Conservation (phyloP, 2,113 vertebrate genomes). For the Silurus glanis region DNA sequence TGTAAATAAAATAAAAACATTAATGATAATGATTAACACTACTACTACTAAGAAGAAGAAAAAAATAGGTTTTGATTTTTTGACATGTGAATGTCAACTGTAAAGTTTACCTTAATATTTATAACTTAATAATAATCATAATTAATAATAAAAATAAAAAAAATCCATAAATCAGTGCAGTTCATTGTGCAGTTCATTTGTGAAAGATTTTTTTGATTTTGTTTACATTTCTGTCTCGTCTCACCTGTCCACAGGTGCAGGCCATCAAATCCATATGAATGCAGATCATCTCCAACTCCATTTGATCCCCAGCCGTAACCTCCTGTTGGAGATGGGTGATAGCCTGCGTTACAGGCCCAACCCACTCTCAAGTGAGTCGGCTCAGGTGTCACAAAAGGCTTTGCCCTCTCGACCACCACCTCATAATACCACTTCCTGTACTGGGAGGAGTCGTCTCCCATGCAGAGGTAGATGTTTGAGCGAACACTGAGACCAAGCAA, state of each 20-base stretch:
- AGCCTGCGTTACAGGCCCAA: conserved; percentile 87
- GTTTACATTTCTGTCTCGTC: not conserved
- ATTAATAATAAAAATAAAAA: too few relatives aligned
- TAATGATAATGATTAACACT: too few relatives aligned
- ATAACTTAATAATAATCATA: too few relatives aligned
- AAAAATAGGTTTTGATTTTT: too few relatives aligned
- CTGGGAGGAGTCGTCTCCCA: conserved; percentile 88
- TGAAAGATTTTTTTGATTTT: not conserved
- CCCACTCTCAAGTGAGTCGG: conserved; percentile 92
- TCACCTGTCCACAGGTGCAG: conserved; percentile 93
- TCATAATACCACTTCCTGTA: conserved; percentile 95
- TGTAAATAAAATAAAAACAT: not conserved
- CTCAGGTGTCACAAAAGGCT: conserved; percentile 86
- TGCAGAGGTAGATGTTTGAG: conserved; percentile 88
- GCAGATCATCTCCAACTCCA: conserved; percentile 90
- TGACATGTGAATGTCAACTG: too few relatives aligned
- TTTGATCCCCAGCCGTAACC: conserved; percentile 89
- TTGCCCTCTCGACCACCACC: conserved; percentile 83
- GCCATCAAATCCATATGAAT: conserved; percentile 92
- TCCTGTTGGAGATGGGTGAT: conserved; percentile 83
- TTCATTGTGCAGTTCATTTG: not conserved
- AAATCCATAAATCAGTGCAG: too few relatives aligned
- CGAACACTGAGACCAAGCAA: conserved; percentile 77
- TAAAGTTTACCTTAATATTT: too few relatives aligned
- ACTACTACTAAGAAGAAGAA: too few relatives aligned